Base-by-base conservation (phyloP, 2,888 invertebrate species). In the Trypoxylon attenuatum region DNA sequence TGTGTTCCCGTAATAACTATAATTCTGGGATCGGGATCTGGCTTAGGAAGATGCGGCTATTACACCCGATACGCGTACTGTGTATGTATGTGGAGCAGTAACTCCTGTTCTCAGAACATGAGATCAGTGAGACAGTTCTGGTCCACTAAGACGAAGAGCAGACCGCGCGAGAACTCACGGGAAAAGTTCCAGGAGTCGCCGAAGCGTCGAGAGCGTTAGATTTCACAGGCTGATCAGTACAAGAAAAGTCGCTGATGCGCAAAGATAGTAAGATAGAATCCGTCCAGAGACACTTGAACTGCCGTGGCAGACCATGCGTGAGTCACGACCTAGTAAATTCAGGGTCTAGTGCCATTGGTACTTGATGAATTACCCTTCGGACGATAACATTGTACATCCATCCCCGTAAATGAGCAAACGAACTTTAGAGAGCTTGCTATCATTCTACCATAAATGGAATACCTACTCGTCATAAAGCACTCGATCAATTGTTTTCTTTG, bases 51-150 rank as follows among this genome's bases (percentile, higher is more conserved):
- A 49, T 21, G 38, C 23, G 10, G 2, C 6, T 46, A 27, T 19
- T 33, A 56, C 1, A 43, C n/a, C 8, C 25, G 64, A 67, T 39
- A 52, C 52, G 5, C 2, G 29, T 2, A n/a, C n/a, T 13, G 13
- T 15, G 41, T 29, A 29, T 33, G 33, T 33, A 46, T 38, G 55
- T 15, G 16, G 23, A 49, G 53, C 42, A 47, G 13, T 18, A 25
- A 16, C 15, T 22, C 38, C 39, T 33, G 52, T 70, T 73, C 60
- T 70, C 65, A 77, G 74, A 84, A 84, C 81, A 69, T 77, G 82
- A 84, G 84, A 85, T 77, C 77, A 82, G 82, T 78, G 81, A 72
- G 82, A 84, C 74, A 75, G 82, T 82, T 81, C 79, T 81, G 83
- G 81, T 83, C 81, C 81, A 81, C 74, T 78, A 73, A 71, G 66